Base-by-base conservation (phyloP, 1,140 invertebrate species). In the Panagrolaimus sp. region DNA sequence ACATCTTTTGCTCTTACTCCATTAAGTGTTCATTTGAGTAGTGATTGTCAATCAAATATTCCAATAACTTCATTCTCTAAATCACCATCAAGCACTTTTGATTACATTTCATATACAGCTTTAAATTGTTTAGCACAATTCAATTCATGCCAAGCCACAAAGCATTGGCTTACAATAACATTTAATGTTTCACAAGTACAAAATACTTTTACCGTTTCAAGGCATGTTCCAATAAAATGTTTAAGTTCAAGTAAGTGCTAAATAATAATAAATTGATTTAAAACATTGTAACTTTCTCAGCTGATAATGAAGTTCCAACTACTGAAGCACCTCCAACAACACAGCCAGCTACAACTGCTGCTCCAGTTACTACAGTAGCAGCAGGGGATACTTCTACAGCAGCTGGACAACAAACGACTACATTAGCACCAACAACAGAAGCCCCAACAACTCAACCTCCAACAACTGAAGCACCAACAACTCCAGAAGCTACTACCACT, bases 371-470 rank as follows among this genome's bases (percentile, higher is more conserved):
- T 9, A 57, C 51, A 1, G 27, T 1, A 13, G 51, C 20, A 51
- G 7, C 16, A 51, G 13, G 16, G 11, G 8, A 23, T 8, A 27
- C 20, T 4, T 4, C 51, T n/a, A 57, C 51, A 20, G 27, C 51
- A 5, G 20, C 13, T 16, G 51, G 2, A 13, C 0, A 20, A 7
- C 31, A n/a, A n/a, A n/a, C n/a, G n/a, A n/a, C n/a, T n/a, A n/a
- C n/a, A n/a, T n/a, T n/a, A n/a, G n/a, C 31, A 57, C n/a, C 51
- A 20, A 57, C 51, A 27, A 57, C 51, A 2, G 27, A 57, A 2
- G 51, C 51, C 4, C 51, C 51, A 20, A 57, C 51, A 11, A 57
- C n/a, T n/a, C 51, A 57, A 57, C 51, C 27, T 57, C 51, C 51
- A 11, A 57, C 51, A 1, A 57, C 51, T n/a, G 2, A 20, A 25